Evolutionary conservation across 2,113 vertebrate genomes (phyloP).

Genomic region (Leiothrix lutea): DNA sequence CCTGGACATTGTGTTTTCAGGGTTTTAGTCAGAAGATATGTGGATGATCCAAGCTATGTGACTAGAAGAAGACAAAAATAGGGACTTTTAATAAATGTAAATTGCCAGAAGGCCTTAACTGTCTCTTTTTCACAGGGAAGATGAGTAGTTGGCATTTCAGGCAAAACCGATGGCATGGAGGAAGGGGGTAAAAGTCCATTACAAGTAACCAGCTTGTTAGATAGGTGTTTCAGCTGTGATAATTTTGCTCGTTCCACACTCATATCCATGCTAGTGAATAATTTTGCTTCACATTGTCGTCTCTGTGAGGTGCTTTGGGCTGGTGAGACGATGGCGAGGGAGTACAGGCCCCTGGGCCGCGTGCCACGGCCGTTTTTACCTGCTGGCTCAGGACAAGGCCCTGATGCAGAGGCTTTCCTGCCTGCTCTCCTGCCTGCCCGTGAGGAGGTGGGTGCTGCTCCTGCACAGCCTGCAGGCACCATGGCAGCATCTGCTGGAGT

Average conservation of each 20-base stretch:
- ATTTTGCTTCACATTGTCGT: neutral
- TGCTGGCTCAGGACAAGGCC: accelerated
- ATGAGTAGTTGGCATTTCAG: neutral
- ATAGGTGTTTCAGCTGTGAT: neutral
- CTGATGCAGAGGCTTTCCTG: neutral
- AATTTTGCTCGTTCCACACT: neutral
- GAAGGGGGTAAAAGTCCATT: neutral
- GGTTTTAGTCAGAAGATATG: constrained; percentile 37
- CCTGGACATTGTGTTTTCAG: constrained; percentile 46
- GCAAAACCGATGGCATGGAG: neutral
- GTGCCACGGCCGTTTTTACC: accelerated
- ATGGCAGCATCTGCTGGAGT: accelerated
- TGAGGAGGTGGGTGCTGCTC: neutral
- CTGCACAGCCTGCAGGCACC: accelerated
- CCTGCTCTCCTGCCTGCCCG: accelerated
- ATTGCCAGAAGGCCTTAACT: constrained; percentile 25
- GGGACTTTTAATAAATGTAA: constrained; percentile 48
- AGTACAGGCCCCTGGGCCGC: accelerated
- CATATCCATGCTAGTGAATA: neutral
- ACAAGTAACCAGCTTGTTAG: neutral
- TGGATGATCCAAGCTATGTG: constrained; percentile 47
- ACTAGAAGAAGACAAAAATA: constrained; percentile 45
- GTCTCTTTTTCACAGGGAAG: neutral
- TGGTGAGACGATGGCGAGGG: neutral
- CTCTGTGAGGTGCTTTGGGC: accelerated